Conservation (phyloP, 1,140 invertebrate genomes). For the Vollenhovia emeryi region DNA sequence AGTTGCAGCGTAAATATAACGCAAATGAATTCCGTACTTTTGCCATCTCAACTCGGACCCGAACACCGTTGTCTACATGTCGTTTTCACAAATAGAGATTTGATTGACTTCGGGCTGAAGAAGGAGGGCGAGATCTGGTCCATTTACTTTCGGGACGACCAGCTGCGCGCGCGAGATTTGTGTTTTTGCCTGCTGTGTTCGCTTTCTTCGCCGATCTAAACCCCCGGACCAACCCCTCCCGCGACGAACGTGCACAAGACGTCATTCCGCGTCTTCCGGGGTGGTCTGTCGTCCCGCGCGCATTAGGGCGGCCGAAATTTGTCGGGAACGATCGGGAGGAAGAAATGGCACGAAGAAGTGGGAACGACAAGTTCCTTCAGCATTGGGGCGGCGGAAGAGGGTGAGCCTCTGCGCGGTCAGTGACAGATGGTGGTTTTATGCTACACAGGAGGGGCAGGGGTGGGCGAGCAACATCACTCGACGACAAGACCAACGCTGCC, state of each 20-base stretch:
- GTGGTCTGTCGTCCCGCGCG: slow-evolving; percentile 32
- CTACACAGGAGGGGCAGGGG: background rate
- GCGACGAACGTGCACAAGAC: slow-evolving; percentile 42
- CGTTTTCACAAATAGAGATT: slow-evolving; percentile 41
- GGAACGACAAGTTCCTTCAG: slow-evolving; percentile 58
- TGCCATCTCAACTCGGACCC: background rate
- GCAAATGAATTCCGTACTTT: slow-evolving; percentile 2
- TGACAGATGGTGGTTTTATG: slow-evolving; percentile 66
- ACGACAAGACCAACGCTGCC: background rate
- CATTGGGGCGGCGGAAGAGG: slow-evolving; percentile 35
- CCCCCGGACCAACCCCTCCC: background rate
- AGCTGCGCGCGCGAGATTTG: slow-evolving; percentile 29
- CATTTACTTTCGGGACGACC: slow-evolving; percentile 41
- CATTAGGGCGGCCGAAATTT: slow-evolving; percentile 48
- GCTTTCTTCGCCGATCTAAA: slow-evolving; percentile 3
- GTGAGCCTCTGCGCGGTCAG: slow-evolving; percentile 60
- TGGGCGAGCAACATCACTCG: slow-evolving; percentile 15
- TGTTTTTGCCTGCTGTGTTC: slow-evolving; percentile 31
- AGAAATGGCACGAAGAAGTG: slow-evolving; percentile 47
- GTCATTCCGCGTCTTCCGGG: slow-evolving; percentile 36
- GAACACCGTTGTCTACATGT: slow-evolving; percentile 19
- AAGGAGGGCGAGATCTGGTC: slow-evolving; percentile 28
- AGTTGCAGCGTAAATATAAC: background rate
- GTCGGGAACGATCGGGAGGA: slow-evolving; percentile 27
- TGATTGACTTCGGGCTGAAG: slow-evolving; percentile 25